Percentiles rank a stretch among this genome's conserved stretches.
phyloP scores from a whole-genome alignment of 1,140 invertebrate species.

The Lasioglossum albipes region DNA sequence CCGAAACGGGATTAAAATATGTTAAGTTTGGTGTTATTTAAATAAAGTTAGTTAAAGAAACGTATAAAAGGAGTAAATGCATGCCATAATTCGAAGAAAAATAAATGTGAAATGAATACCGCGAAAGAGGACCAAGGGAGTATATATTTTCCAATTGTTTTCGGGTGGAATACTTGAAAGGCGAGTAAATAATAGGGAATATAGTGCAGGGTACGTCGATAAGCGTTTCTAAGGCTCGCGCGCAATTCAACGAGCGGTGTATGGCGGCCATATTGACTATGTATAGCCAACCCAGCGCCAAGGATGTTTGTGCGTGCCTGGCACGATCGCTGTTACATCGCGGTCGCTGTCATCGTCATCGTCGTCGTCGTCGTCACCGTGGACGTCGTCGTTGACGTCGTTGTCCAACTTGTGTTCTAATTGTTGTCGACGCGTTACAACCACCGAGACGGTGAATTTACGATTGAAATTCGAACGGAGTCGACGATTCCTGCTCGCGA shows the following conservation, averaged over 20 bases:
- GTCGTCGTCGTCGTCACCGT: neutral
- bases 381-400: neutral
- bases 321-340: conserved; percentile 51
- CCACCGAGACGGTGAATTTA: neutral
- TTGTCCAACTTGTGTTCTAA: neutral
- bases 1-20: too few species aligned
- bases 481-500: conserved; percentile 19
- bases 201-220: neutral
- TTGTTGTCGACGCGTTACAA: neutral
- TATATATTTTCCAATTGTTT: neutral
- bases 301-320: conserved; percentile 65
- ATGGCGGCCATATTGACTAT: conserved; percentile 51
- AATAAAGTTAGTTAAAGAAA: too few species aligned
- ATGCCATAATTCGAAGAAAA: too few species aligned
- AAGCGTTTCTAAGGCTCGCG: conserved; percentile 46
- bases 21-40: too few species aligned
- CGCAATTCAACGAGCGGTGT: conserved; percentile 7
- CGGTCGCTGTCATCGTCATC: conserved; percentile 40
- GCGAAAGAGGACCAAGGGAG: too few species aligned
- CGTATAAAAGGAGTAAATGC: too few species aligned
- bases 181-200: neutral
- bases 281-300: conserved; percentile 44
- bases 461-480: neutral
- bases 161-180: neutral
- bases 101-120: too few species aligned